Evolutionary conservation across 2,113 vertebrate genomes (phyloP).

Genomic region (Cyphomyrus discorhynchus): DNA sequence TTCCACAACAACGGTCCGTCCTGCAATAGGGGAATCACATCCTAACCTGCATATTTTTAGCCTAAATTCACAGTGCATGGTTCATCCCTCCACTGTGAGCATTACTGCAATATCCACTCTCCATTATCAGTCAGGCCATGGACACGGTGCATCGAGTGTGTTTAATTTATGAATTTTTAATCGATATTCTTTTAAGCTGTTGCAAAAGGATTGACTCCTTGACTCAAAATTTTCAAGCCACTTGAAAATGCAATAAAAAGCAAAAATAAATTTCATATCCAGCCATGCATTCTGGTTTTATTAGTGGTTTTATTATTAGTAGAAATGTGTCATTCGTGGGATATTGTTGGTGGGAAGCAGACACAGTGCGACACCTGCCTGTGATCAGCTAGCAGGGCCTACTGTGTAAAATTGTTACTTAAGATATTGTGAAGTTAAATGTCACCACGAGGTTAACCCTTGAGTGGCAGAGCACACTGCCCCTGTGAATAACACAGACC

Average conservation of each 20-base stretch:
- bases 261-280: background rate
- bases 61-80: background rate
- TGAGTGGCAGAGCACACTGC: background rate
- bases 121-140: background rate
- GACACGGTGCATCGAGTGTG: background rate
- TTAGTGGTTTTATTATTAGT: background rate
- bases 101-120: background rate
- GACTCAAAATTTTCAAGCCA: background rate
- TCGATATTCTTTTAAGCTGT: background rate
- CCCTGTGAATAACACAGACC: background rate
- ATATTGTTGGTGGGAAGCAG: background rate
- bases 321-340: background rate
- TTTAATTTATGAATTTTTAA: slow-evolving; percentile 4
- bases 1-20: background rate
- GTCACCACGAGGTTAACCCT: background rate
- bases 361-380: background rate
- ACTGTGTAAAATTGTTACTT: background rate
- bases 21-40: background rate
- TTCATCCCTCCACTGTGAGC: background rate
- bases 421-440: background rate
- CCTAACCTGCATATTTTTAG: background rate
- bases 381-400: background rate
- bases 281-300: background rate
- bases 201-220: background rate
- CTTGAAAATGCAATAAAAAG: background rate